Conservation (phyloP, 2,797 vertebrate genomes). For the Austrolebias charrua region DNA sequence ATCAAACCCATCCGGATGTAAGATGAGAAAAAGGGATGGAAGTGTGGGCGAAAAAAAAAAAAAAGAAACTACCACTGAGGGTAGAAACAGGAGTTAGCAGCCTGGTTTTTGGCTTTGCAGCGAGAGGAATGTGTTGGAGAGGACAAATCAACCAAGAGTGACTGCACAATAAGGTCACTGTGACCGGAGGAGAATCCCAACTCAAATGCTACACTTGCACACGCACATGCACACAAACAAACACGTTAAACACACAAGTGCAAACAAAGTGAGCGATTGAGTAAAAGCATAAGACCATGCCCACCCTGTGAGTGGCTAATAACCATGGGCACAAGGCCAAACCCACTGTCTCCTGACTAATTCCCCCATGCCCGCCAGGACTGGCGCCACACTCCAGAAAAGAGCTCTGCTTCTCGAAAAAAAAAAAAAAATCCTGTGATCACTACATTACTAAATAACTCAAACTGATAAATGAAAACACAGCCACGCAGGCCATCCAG, state of each 20-base stretch:
- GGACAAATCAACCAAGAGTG: constrained; percentile 71
- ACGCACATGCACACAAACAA: constrained; percentile 55
- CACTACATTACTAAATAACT: constrained; percentile 61
- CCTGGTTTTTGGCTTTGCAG: constrained; percentile 54
- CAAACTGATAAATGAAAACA: constrained; percentile 65
- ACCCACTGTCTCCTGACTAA: constrained; percentile 86
- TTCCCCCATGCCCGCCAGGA: constrained; percentile 75
- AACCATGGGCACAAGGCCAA: constrained; percentile 79
- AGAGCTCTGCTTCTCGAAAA: constrained; percentile 66
- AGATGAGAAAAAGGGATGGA: constrained; percentile 36
- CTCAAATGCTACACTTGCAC: constrained; percentile 41
- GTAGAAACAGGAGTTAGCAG: constrained; percentile 35
- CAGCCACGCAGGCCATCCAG: constrained; percentile 35
- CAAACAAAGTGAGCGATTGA: constrained; percentile 68
- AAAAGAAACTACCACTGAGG: background rate
- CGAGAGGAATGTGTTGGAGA: constrained; percentile 72
- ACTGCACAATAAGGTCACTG: constrained; percentile 76
- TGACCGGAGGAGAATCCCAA: constrained; percentile 69
- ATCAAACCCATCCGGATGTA: constrained; percentile 67
- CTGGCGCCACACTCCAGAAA: constrained; percentile 74
- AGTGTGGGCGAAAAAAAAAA: background rate
- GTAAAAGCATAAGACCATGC: constrained; percentile 68
- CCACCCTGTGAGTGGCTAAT: constrained; percentile 77
- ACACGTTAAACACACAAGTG: constrained; percentile 60
- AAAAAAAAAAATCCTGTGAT: constrained; percentile 62